A percentile compares a stretch with the other conserved stretches of the same genome.
These are phyloP conservation scores for Embidobia sp. DNA, from an alignment of 2,888 invertebrate species.

Conservation along the genomic window DNA sequence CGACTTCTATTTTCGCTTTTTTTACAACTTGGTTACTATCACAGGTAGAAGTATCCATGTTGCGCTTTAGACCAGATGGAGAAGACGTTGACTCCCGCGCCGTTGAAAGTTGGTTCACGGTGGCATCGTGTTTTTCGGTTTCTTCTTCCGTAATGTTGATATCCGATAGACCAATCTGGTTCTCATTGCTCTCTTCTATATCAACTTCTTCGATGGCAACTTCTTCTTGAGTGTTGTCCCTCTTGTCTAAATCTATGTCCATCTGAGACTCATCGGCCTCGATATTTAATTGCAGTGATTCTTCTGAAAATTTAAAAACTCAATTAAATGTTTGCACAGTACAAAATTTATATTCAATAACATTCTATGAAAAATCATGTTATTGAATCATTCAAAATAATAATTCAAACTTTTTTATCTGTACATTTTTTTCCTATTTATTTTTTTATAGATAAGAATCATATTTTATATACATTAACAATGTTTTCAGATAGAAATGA, in stretches of 20 bases:
- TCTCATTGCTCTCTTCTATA: conserved; percentile 31
- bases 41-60: too few relatives aligned
- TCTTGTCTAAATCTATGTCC: conserved; percentile 3
- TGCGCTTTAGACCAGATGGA: conserved; percentile 32
- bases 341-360: too few relatives aligned
- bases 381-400: too few relatives aligned
- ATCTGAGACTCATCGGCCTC: conserved; percentile 12
- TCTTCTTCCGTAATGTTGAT: conserved; percentile 65
- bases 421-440: too few relatives aligned
- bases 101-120: neutral
- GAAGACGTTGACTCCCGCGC: neutral
- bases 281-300: neutral
- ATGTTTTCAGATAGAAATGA: too few relatives aligned
- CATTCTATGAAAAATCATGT: too few relatives aligned
- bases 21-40: too few relatives aligned
- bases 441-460: too few relatives aligned
- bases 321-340: too few relatives aligned
- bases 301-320: conserved; percentile 5
- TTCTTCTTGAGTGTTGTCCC: neutral
- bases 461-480: too few relatives aligned
- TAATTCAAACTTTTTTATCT: too few relatives aligned
- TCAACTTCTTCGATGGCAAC: conserved; percentile 32
- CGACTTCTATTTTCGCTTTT: conserved; percentile 22
- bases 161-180: conserved; percentile 21
- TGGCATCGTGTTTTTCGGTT: conserved; percentile 35